A percentile compares a stretch with the other conserved stretches of the same genome.
phyloP scores from a whole-genome alignment of 2,113 vertebrate genomes.

The Verasper variegatus region DNA sequence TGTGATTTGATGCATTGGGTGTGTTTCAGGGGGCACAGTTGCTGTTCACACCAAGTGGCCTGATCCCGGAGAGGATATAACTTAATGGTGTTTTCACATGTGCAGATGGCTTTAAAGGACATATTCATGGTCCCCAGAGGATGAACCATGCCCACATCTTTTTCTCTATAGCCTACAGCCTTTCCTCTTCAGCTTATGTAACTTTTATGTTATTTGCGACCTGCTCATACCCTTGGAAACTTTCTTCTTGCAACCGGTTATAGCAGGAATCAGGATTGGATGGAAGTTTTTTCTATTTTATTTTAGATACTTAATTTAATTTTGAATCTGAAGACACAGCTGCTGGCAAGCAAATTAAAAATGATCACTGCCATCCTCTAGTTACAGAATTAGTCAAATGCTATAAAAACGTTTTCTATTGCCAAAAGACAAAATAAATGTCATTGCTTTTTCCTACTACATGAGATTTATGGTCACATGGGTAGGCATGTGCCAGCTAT shows the following conservation, averaged over 20 bases:
- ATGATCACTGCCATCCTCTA: background rate
- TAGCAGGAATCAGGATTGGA: conserved; percentile 24
- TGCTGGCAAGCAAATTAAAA: conserved; percentile 7
- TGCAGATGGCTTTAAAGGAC: conserved; percentile 38
- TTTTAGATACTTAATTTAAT: conserved; percentile 33
- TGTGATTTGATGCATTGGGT: conserved; percentile 9
- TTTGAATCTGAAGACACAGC: conserved; percentile 24
- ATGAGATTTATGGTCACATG: conserved; percentile 35
- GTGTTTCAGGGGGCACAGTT: background rate
- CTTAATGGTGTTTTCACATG: conserved; percentile 31
- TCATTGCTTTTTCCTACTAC: conserved; percentile 15
- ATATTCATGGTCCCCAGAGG: too few species aligned
- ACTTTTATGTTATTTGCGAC: conserved; percentile 43
- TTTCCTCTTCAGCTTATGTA: conserved; percentile 47
- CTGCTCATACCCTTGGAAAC: conserved; percentile 34
- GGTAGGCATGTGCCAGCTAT: conserved; percentile 14
- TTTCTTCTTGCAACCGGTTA: background rate
- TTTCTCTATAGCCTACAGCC: conserved; percentile 20
- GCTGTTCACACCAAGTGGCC: background rate
- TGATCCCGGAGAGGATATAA: conserved; percentile 10
- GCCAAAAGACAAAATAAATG: conserved; percentile 25
- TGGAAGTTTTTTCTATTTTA: conserved; percentile 34
- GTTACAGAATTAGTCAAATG: conserved; percentile 8
- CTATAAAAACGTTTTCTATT: background rate
- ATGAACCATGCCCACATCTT: too few species aligned